Percentiles rank a stretch among this genome's conserved stretches.
Conservation (phyloP, 2,888 invertebrate genomes). For the Nemotelus nigrinus region DNA sequence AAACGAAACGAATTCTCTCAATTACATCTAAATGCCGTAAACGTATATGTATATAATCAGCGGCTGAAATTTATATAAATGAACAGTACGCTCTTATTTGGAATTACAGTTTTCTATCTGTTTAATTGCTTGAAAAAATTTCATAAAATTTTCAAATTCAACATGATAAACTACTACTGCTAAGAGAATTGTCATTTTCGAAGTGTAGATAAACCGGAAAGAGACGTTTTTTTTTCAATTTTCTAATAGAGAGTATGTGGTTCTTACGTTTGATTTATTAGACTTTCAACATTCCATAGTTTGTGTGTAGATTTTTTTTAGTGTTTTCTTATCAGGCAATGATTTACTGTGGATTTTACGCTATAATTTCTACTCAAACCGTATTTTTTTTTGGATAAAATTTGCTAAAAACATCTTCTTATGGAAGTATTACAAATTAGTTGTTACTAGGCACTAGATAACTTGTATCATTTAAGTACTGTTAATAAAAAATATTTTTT, state of each 20-base stretch:
- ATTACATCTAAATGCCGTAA: not conserved
- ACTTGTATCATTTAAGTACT: conserved; percentile 41
- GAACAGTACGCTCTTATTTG: no score
- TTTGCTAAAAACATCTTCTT: conserved; percentile 25
- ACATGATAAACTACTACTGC: no score
- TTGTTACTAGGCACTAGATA: conserved; percentile 43
- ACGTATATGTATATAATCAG: no score
- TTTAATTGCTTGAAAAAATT: no score
- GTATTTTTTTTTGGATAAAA: conserved; percentile 17
- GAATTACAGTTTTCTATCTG: no score
- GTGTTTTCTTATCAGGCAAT: not conserved
- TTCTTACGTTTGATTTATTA: no score
- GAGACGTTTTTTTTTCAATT: no score
- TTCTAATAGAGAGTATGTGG: no score
- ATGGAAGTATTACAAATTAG: conserved; percentile 35
- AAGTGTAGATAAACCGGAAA: no score
- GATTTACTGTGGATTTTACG: not conserved
- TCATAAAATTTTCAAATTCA: no score
- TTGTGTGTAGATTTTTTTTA: conserved; percentile 22
- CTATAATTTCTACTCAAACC: not conserved
- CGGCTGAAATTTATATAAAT: no score
- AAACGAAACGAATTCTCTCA: conserved; percentile 44
- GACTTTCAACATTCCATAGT: conserved; percentile 20
- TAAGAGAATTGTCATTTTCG: no score
- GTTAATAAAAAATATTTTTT: conserved; percentile 43